A percentile compares a stretch with the other conserved stretches of the same genome.
Evolutionary conservation across 2,888 invertebrate species (phyloP).

Genomic region (Xanthia icteritia): DNA sequence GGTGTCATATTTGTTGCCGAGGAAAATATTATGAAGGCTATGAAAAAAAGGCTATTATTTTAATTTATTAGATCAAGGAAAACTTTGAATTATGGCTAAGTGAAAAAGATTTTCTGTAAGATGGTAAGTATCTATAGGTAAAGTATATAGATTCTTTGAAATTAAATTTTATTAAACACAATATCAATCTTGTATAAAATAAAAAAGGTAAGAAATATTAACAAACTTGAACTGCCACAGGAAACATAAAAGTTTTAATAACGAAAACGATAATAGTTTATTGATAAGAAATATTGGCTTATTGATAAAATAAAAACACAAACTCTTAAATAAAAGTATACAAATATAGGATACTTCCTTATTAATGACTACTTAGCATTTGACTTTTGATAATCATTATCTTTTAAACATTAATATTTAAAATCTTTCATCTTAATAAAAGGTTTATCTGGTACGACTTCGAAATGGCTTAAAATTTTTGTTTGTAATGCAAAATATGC

Average conservation of each 20-base stretch:
- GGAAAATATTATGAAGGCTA: not conserved
- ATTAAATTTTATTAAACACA: not conserved
- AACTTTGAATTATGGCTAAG: not conserved
- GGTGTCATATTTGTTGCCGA: not conserved
- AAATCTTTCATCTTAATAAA: conserved; percentile 18
- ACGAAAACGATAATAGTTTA: not conserved
- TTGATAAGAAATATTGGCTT: not conserved
- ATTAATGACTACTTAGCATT: conserved; percentile 37
- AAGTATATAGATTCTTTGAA: not conserved
- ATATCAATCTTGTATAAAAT: not conserved
- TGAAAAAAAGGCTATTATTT: no score
- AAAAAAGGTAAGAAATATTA: not conserved
- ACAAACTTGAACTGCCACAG: conserved; percentile 1
- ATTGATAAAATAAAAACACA: conserved; percentile 11
- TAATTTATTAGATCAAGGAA: not conserved
- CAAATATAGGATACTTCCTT: conserved; percentile 6
- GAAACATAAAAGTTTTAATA: conserved; percentile 12
- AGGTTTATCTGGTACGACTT: conserved; percentile 7
- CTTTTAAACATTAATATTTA: conserved; percentile 26
- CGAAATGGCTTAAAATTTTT: conserved; percentile 6
- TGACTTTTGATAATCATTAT: conserved; percentile 35
- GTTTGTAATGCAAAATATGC: conserved; percentile 18
- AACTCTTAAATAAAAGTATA: conserved; percentile 9
- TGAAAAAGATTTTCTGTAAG: not conserved
- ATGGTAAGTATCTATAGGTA: not conserved